Base-by-base conservation (phyloP, 2,888 invertebrate genomes). In the Cantharis rustica region DNA sequence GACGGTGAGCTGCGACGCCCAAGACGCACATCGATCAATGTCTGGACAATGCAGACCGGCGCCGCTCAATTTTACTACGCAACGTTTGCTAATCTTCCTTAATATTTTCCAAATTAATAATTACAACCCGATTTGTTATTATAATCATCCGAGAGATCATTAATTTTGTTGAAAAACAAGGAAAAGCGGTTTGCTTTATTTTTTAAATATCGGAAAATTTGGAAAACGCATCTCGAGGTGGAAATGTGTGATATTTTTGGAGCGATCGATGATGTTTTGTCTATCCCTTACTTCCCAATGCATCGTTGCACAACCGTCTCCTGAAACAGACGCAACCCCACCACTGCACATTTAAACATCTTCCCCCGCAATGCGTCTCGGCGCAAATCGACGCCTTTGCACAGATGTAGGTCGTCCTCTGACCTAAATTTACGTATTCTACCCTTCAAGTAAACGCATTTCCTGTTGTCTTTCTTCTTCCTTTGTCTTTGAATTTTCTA, bases 1-100 rank as follows among this genome's bases (percentile, higher is more conserved):
- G 89, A 88, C 89, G 89, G 88, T 89, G 89, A 90, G 89, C 90
- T 89, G 90, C 89, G 90, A 84, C 84, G 90, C 90, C 90, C 90
- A 91, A 91, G 91, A 91, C 90, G 90, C 90, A 90, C 90, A 91
- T 91, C 91, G 91, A 91, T 91, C 91, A 91, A 91, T 90, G 90
- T 90, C 90, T 89, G 88, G 88, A 88, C 84, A 84, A 82, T 86
- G 86, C 88, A 82, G 82, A 88, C 86, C 84, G 86, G 84, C 84
- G 85, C 84, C 84, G 84, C 85, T 69, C 76, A 76, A 71, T 71
- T 75, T 76, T 73, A 75, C 75, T 77, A 80, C 80, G 80, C 80
- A 80, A 76, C 75, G 71, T 76, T 72, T 74, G 16, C 17, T 31
- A 61, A 75, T 73, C 73, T 74, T 69, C 66, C 61, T n/a, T 66